Conservation (phyloP, 2,797 vertebrate genomes). For the Arrhamphus sclerolepis region DNA sequence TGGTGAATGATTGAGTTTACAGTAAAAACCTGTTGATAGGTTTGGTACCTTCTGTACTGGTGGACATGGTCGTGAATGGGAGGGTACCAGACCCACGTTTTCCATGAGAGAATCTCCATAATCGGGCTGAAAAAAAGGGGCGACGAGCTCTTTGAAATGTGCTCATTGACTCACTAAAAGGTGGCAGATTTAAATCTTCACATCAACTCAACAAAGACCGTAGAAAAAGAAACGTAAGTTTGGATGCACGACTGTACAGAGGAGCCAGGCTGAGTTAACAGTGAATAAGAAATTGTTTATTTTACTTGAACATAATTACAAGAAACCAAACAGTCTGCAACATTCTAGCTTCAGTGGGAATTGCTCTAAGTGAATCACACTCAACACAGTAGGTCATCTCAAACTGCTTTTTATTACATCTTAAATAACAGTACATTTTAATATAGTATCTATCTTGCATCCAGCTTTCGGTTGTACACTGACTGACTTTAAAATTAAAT, state of each 20-base stretch:
- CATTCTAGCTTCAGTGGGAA: constrained; percentile 71
- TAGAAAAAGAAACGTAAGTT: too few species aligned
- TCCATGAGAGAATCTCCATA: too few species aligned
- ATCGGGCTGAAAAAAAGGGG: too few species aligned
- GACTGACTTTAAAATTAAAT: constrained; percentile 99
- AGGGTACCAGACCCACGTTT: too few species aligned
- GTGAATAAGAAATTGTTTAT: constrained; percentile 79
- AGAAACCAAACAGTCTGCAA: constrained; percentile 74
- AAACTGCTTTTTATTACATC: constrained; percentile 99
- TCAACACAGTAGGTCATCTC: constrained; percentile 87
- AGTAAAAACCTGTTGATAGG: too few species aligned
- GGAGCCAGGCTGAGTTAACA: constrained; percentile 56
- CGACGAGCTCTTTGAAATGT: too few species aligned
- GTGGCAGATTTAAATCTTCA: too few species aligned
- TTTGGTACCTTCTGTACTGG: too few species aligned
- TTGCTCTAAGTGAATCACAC: constrained; percentile 75
- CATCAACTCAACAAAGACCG: too few species aligned
- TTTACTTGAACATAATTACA: constrained; percentile 78
- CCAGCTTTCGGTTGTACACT: constrained; percentile 99
- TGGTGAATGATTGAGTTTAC: too few species aligned
- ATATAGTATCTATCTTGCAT: constrained; percentile 99
- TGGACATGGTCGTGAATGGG: too few species aligned
- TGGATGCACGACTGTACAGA: constrained; percentile 36
- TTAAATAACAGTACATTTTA: constrained; percentile 99
- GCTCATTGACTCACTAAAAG: too few species aligned